Evolutionary conservation across 1,140 invertebrate species (phyloP).

Genomic region (Panulirus ornatus): DNA sequence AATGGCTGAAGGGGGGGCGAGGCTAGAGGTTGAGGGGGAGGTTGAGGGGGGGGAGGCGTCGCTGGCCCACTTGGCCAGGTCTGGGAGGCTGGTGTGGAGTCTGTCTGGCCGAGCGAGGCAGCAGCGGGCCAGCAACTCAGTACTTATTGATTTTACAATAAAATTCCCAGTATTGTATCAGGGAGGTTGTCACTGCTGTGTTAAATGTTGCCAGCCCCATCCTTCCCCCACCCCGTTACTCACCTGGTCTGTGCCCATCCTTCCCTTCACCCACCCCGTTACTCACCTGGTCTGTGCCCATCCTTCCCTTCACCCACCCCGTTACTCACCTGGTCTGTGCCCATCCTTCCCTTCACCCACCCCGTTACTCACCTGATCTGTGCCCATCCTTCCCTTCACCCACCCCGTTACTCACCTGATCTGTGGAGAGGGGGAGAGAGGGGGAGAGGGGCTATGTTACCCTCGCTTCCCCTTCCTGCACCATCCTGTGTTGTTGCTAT

Average conservation of each 20-base stretch:
- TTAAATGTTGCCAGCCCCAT: constrained; percentile 20
- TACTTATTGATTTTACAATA: constrained; percentile 47
- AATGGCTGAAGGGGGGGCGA: no score
- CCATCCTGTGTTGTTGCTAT: neutral
- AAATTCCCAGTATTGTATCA: constrained; percentile 52
- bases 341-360: neutral
- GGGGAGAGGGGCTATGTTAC: no score
- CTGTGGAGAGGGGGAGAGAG: neutral
- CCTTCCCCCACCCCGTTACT: neutral
- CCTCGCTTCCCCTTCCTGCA: neutral
- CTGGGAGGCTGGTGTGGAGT: no score
- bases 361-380: neutral
- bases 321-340: neutral
- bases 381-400: neutral
- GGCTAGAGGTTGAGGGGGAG: no score
- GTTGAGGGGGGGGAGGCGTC: no score
- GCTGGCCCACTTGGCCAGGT: no score
- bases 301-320: neutral
- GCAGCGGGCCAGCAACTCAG: neutral
- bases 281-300: neutral
- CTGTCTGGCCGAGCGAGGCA: neutral
- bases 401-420: neutral
- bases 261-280: neutral
- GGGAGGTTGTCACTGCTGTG: neutral
- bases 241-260: neutral